Evolutionary conservation across 2,888 invertebrate species (phyloP), one percentile per base, ranked within the genome.

Genomic region (Archips crataeganus): DNA sequence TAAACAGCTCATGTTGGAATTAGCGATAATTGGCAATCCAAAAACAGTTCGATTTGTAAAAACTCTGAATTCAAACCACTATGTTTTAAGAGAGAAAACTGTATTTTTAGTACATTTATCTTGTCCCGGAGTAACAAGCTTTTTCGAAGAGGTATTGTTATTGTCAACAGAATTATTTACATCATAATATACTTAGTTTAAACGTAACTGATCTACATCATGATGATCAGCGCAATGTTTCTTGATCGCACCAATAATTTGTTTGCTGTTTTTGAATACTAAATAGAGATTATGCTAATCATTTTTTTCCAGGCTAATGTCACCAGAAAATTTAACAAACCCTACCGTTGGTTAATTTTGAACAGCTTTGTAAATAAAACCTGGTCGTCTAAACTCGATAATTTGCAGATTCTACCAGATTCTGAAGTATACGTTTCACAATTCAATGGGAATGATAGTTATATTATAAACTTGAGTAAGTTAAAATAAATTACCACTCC

Each of bases 401-500:
- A 64, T 34, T 36, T 64, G 13, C 34, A 3, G 2, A 49, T 64
- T 9, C 34, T 64, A 34, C 64, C 64, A 34, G 64, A 64, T n/a
- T 64, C 64, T 4, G 64, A 64, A 64, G 64, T 64, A 15, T 36
- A 64, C 34, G 47, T 64, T 3, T 1, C 49, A n/a, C 13, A 34
- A 36, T 34, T 8, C 13, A 34, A 49, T n/a, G 64, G 34, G 34
- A 64, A 64, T n/a, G 13, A 49, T 34, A 64, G 49, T 34, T 64
- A 36, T 13, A 13, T 3, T 9, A 64, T 64, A 9, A 4, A 49
- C 32, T 34, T 64, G 0, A 23, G 64, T 64, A 15, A 64, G 49
- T 36, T 36, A 36, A 36, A 11, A 2, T 23, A 11, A 45, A 11
- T 2, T 39, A 8, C 10, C 10, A 45, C 10, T 45, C 10, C 45